Evolutionary conservation across 2,888 invertebrate genomes (phyloP).

Genomic region (Erebia ligea): DNA sequence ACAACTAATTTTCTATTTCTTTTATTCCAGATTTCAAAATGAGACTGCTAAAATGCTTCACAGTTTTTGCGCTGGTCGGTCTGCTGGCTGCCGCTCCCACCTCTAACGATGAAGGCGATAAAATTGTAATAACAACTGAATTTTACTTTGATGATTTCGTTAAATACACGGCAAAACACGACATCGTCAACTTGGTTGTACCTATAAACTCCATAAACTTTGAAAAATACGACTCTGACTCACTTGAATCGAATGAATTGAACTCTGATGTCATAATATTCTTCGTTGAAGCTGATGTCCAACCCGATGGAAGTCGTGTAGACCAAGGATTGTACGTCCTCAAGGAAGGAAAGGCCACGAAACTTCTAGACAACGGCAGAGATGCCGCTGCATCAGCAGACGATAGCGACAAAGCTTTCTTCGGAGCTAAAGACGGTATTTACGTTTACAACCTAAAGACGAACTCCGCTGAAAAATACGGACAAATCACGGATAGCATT

Average conservation of each 20-base stretch:
- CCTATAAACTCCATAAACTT: conserved; percentile 46
- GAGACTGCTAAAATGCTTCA: conserved; percentile 35
- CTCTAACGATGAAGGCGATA: conserved; percentile 27
- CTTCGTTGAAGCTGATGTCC: conserved; percentile 47
- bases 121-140: conserved; percentile 34
- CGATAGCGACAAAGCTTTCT: conserved; percentile 49
- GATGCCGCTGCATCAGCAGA: conserved; percentile 52
- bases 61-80: conserved; percentile 41
- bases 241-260: conserved; percentile 31
- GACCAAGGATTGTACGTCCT: conserved; percentile 53
- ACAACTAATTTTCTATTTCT: background rate
- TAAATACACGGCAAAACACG: conserved; percentile 41
- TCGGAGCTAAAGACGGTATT: conserved; percentile 60
- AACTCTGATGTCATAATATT: conserved; percentile 36
- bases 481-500: conserved; percentile 45
- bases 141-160: conserved; percentile 32
- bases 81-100: conserved; percentile 40
- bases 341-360: conserved; percentile 45
- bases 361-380: conserved; percentile 55
- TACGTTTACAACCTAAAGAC: conserved; percentile 50
- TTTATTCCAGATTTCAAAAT: conserved; percentile 38
- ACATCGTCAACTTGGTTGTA: conserved; percentile 44
- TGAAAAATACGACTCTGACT: conserved; percentile 25
- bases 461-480: conserved; percentile 44
- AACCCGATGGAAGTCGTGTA: conserved; percentile 26